Evolutionary conservation across 1,140 invertebrate species (phyloP), one percentile per base, ranked within the genome.

Genomic region (Mizuhopecten yessoensis): DNA sequence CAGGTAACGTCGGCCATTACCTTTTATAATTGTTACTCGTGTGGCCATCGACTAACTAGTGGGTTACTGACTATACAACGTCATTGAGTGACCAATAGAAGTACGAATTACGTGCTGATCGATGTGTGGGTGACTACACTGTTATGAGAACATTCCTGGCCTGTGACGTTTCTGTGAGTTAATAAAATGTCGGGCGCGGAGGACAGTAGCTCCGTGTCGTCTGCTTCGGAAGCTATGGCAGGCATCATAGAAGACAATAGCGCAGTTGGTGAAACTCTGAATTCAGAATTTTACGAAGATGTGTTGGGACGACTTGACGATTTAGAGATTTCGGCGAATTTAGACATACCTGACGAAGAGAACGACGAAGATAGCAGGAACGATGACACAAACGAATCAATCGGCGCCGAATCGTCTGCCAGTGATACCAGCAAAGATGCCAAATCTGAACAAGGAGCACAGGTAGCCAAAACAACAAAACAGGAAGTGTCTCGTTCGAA

Each of bases 261-360:
- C 29, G 57, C n/a, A 9, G 11, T 75, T 75, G n/a, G 57, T 75
- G 57, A 75, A 5, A 75, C 9, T 29, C n/a, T 75, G 23, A n/a
- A 75, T n/a, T 2, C 57, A n/a, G 57, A 75, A 75, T 75, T 75
- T 9, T 75, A 75, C 29, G 23, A 93, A 34, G 92, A 94, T n/a
- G 92, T 90, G 0, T 23, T 93, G 29, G 88, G 88, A 33, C 88
- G 92, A 86, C 33, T 94, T 17, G 93, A 93, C 86, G 89, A 93
- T 15, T 75, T 93, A 17, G 86, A 88, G 15, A 36, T 94, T 0
- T 90, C 93, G 86, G 91, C 93, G 29, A 92, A 94, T 88, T 75
- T 87, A 34, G 57, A 91, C 75, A 91, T 94, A 33, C 90, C 91
- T 0, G 91, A 93, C 11, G 90, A 88, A 36, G 89, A 92, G n/a